These are phyloP conservation scores for Cervus canadensis DNA, from an alignment of 2,113 vertebrate species.

Conservation along the genomic window DNA sequence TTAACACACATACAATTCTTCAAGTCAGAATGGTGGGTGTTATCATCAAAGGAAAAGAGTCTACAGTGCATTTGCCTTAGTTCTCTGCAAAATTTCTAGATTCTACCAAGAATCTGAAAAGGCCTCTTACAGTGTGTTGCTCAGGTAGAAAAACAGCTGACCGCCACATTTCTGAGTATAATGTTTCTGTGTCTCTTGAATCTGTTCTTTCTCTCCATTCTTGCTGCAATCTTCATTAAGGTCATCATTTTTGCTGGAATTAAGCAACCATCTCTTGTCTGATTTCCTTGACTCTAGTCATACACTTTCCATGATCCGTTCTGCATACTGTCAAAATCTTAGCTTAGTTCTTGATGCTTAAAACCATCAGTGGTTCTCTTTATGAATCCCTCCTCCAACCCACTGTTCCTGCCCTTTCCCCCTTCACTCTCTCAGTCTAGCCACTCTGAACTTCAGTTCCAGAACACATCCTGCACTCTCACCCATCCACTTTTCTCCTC, in stretches of 20 bases:
- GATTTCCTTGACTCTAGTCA: not conserved
- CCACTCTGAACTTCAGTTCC: not conserved
- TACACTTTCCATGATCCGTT: not conserved
- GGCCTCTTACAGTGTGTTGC: not conserved
- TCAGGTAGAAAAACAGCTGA: not conserved
- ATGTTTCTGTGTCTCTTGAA: not conserved
- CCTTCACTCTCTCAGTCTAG: not conserved
- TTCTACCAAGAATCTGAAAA: not conserved
- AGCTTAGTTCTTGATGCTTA: not conserved
- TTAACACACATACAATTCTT: not conserved
- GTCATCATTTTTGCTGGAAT: not conserved
- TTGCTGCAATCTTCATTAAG: not conserved
- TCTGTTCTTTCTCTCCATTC: not conserved
- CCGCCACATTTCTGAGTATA: not conserved
- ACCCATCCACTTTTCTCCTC: not conserved
- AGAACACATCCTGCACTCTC: not conserved
- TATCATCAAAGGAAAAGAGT: not conserved
- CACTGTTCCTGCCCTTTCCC: not conserved
- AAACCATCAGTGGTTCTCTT: not conserved
- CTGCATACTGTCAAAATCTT: not conserved
- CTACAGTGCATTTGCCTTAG: not conserved
- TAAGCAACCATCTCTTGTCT: not conserved
- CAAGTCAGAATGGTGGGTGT: not conserved
- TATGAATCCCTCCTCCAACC: not conserved
- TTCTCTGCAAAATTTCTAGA: not conserved